Evolutionary conservation across 2,888 invertebrate genomes (phyloP).

Genomic region (Rhaphigaster nebulosa): DNA sequence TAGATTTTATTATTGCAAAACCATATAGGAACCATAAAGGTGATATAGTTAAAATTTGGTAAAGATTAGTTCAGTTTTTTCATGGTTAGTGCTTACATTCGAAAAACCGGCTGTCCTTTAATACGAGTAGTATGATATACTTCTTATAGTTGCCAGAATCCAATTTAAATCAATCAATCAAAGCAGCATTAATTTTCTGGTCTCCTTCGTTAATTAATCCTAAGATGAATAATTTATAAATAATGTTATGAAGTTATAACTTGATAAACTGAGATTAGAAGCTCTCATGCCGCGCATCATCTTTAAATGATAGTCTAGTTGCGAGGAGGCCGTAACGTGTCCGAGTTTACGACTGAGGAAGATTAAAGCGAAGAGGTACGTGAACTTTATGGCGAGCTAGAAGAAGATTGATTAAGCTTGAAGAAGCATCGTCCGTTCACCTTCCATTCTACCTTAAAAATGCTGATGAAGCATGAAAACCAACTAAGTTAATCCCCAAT

Average conservation of each 20-base stretch:
- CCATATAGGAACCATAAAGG: too few relatives aligned
- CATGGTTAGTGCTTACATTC: too few relatives aligned
- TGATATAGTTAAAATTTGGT: too few relatives aligned
- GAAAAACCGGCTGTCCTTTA: too few relatives aligned
- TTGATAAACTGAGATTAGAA: neutral
- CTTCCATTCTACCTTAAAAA: neutral
- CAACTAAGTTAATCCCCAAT: neutral
- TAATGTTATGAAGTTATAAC: neutral
- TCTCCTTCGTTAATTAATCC: neutral
- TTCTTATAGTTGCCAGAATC: too few relatives aligned
- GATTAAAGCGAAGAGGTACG: conserved; percentile 15
- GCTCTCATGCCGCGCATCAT: neutral
- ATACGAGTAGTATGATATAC: too few relatives aligned
- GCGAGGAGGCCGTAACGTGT: conserved; percentile 15
- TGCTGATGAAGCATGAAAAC: conserved; percentile 1
- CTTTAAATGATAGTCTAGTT: neutral
- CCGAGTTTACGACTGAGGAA: conserved; percentile 15
- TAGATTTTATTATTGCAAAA: too few relatives aligned
- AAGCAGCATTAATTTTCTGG: too few relatives aligned
- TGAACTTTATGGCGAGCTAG: conserved; percentile 20
- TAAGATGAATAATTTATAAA: neutral
- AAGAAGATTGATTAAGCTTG: conserved; percentile 50
- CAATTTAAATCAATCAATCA: too few relatives aligned
- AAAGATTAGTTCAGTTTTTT: too few relatives aligned
- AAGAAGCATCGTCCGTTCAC: conserved; percentile 36